Evolutionary conservation across 2,888 invertebrate genomes (phyloP), one percentile per base, ranked within the genome.

Genomic region (Agrotis segetum): DNA sequence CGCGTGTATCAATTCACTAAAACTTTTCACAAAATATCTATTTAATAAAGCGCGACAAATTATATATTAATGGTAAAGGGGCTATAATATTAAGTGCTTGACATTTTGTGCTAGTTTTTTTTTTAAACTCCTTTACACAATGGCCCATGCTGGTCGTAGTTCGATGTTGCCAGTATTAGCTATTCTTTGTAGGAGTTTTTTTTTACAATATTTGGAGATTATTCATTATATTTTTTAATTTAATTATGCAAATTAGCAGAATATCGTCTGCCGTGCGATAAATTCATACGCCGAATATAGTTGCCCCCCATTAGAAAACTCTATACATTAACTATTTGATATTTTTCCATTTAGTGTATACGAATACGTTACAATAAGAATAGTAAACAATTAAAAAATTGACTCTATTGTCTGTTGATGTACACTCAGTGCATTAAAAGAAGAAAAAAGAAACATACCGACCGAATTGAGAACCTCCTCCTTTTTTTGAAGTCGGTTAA

Each of bases 311-410:
- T 67, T 73, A 81, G 34, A 79, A 74, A 76, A 79, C 4, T 65
- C 58, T 75, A 62, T 81, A 70, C 55, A 72, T 77, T 68, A 70
- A 71, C 69, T 81, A 71, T 67, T 62, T 74, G 68, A 83, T 84
- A 83, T 84, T 81, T 72, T 40, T 40, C 11, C 69, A 84, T 83
- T 78, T 73, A 74, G 62, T 75, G 69, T 74, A n/a, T n/a, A 78
- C 68, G 75, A 67, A 67, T 71, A 77, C 60, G 63, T 79, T 81
- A 79, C 73, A 77, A 76, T 80, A 77, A 73, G 79, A 81, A 82
- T 77, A 84, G 65, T 85, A 85, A 80, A 82, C 71, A 79, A 74
- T 73, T 82, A 79, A 77, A 85, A 84, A 86, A 87, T 85, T 82
- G 81, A 86, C 85, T 66, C 83, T 85, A 86, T 85, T 75, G 79